Percentiles rank a stretch among this genome's conserved stretches.
These are phyloP conservation scores for Spongilla lacustris DNA, from an alignment of 37 sponge, comb jelly and placozoan species.

Conservation along the genomic window DNA sequence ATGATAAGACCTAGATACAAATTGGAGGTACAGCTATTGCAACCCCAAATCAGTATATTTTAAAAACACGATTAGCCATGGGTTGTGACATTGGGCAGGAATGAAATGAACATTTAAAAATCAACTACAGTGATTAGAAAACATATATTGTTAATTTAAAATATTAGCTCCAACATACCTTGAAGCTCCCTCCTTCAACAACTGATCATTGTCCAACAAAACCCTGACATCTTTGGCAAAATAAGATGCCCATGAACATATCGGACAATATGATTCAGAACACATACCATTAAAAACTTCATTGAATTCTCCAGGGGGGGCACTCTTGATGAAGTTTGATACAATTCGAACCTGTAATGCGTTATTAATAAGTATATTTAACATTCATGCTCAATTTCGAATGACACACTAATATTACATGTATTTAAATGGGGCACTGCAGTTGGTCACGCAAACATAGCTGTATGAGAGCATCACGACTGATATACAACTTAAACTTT, in stretches of 20 bases:
- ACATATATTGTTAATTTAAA: neutral
- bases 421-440: too few relatives aligned
- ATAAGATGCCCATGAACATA: neutral
- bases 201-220: slow-evolving; percentile 85
- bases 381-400: neutral
- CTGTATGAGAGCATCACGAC: too few relatives aligned
- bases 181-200: slow-evolving; percentile 85
- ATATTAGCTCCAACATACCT: slow-evolving; percentile 28
- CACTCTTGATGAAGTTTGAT: slow-evolving; percentile 85
- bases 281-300: slow-evolving; percentile 96
- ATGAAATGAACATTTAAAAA: neutral
- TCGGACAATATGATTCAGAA: too few relatives aligned
- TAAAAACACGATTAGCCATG: too few relatives aligned
- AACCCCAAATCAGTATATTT: too few relatives aligned
- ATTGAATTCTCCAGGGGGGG: slow-evolving; percentile 98
- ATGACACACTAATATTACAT: too few relatives aligned
- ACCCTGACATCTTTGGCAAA: slow-evolving; percentile 81
- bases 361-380: neutral
- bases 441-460: too few relatives aligned
- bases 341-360: slow-evolving; percentile 75
- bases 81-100: too few relatives aligned
- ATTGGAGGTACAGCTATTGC: too few relatives aligned
- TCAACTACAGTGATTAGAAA: neutral
- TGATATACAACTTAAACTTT: too few relatives aligned
- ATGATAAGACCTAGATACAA: too few relatives aligned